A percentile compares a stretch with the other conserved stretches of the same genome.
Evolutionary conservation across 1,140 invertebrate species (phyloP).

Genomic region (Telenomus remus): DNA sequence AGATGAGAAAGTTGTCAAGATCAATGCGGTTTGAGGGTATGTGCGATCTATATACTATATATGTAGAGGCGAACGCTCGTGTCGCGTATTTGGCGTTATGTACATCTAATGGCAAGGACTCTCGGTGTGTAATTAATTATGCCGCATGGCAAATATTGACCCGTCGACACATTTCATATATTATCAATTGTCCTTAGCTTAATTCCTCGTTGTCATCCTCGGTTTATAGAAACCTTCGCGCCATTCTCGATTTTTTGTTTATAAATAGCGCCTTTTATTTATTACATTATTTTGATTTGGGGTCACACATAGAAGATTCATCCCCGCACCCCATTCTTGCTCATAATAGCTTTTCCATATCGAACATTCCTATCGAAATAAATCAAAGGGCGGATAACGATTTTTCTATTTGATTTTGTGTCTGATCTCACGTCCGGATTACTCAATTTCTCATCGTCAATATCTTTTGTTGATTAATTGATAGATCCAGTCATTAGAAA

Average conservation of each 20-base stretch:
- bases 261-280: neutral
- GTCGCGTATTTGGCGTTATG: conserved; percentile 31
- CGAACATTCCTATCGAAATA: neutral
- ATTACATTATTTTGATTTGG: conserved; percentile 14
- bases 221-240: no score
- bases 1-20: conserved; percentile 54
- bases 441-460: no score
- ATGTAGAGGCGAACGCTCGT: neutral
- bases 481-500: no score
- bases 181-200: neutral
- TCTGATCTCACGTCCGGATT: no score
- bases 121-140: conserved; percentile 23
- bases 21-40: conserved; percentile 43
- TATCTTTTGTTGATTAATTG: no score
- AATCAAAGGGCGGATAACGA: no score
- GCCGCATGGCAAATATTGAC: conserved; percentile 7
- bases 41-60: conserved; percentile 5
- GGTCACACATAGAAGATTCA: conserved; percentile 26
- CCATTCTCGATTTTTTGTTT: conserved; percentile 5
- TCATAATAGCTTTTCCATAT: conserved; percentile 24
- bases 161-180: neutral
- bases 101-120: conserved; percentile 19
- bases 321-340: conserved; percentile 18
- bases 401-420: no score
- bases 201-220: neutral